Base-by-base conservation (phyloP, 2,113 vertebrate genomes). In the Alosa alosa region DNA sequence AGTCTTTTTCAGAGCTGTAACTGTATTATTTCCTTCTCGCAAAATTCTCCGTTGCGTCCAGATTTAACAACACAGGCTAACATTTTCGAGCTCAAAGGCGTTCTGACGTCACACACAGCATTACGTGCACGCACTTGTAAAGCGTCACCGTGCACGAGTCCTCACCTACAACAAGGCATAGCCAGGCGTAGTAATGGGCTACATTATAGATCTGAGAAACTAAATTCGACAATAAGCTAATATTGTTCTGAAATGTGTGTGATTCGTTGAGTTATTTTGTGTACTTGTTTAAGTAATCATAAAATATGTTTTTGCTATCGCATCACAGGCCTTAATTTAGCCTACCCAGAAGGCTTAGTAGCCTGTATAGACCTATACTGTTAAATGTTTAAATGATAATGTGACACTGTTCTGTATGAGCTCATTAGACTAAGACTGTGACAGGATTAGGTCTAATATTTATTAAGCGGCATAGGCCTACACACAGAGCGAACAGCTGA, bases 11-110 rank as follows among this genome's bases (percentile, higher is more conserved):
- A 89, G 52, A 49, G 90, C 86, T 52, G 90, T 92, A 91, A 81
- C 85, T 83, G 91, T 93, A 91, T 95, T 94, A 95, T 95, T 94
- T 92, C 93, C 93, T 86, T 83, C 64, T 90, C 86, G 90, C 90
- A 92, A 95, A 95, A 93, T 94, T 92, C 91, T 88, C 92, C 91
- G 90, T 90, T 93, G 93, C 92, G 91, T 93, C 91, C 92, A 92
- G 91, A 93, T 86, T 92, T 88, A 85, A 94, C 90, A 92, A 94
- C 95, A 94, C 94, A 86, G 92, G 93, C 93, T 92, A 95, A 95
- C 95, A 96, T 95, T 95, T 95, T 95, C 94, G 89, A 91, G 94
- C 95, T 95, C 92, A 91, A 93, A 90, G 89, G 91, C 94, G 95
- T 94, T 89, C 85, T 94, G 94, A 95, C 95, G 93, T 95, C 94